These are phyloP conservation scores for Sebastes schlegelii DNA, from an alignment of 2,113 vertebrate species.

Conservation along the genomic window DNA sequence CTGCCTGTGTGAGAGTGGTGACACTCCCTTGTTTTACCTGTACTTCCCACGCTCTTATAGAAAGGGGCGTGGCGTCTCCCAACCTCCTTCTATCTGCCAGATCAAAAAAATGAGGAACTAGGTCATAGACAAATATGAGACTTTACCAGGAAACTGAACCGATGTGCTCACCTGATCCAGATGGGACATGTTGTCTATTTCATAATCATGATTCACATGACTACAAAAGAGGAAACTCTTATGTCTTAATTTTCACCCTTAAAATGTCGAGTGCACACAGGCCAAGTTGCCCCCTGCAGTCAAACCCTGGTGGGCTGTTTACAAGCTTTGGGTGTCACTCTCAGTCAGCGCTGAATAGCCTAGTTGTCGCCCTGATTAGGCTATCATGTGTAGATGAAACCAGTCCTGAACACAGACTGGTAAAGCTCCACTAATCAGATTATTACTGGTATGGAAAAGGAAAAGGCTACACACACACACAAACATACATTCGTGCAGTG, in stretches of 20 bases:
- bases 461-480: constrained; percentile 38
- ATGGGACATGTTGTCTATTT: not conserved
- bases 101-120: constrained; percentile 74
- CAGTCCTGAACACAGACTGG: constrained; percentile 72
- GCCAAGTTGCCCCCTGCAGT: not conserved
- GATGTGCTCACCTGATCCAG: constrained; percentile 12
- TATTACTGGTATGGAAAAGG: constrained; percentile 65
- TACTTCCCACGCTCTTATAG: constrained; percentile 76
- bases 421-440: constrained; percentile 81
- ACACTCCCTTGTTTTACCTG: constrained; percentile 73
- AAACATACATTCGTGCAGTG: constrained; percentile 28
- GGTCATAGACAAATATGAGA: constrained; percentile 60
- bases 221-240: not conserved
- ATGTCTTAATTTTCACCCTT: not conserved
- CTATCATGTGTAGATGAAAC: constrained; percentile 75
- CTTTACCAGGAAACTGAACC: constrained; percentile 28
- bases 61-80: constrained; percentile 53
- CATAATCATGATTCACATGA: not conserved
- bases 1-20: constrained; percentile 49
- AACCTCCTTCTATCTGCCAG: constrained; percentile 19
- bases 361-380: constrained; percentile 67
- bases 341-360: constrained; percentile 52
- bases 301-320: constrained; percentile 33
- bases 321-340: constrained; percentile 47
- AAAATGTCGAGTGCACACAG: not conserved